These are phyloP conservation scores for Bombus waltoni DNA, from an alignment of 1,140 invertebrate genomes.

Conservation along the genomic window DNA sequence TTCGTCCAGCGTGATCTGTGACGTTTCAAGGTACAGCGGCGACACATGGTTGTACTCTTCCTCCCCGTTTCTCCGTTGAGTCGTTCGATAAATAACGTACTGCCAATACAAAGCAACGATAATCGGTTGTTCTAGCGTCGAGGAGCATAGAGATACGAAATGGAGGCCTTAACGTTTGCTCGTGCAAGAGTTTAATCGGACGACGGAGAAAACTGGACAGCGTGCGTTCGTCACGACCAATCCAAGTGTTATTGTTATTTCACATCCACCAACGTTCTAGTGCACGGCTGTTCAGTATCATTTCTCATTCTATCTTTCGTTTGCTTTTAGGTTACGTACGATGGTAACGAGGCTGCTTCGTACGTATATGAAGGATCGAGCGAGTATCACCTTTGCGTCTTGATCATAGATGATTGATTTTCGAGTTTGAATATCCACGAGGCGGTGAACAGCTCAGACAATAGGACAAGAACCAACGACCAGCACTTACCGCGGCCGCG, in stretches of 20 bases:
- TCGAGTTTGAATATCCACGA: slow-evolving; percentile 12
- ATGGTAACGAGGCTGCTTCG: background rate
- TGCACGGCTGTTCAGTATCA: background rate
- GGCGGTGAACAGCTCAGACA: background rate
- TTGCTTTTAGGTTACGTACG: background rate
- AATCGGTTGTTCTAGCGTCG: slow-evolving; percentile 2
- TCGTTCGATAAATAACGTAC: slow-evolving; percentile 19
- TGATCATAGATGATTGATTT: background rate
- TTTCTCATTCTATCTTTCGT: background rate
- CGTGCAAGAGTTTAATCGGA: background rate
- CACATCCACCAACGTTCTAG: slow-evolving; percentile 15
- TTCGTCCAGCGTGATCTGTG: slow-evolving; percentile 62
- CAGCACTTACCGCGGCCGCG: slow-evolving; percentile 10
- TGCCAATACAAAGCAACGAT: slow-evolving; percentile 11
- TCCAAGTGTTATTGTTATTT: background rate
- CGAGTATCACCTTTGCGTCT: background rate
- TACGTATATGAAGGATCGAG: background rate
- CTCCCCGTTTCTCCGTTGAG: slow-evolving; percentile 17
- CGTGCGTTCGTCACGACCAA: background rate
- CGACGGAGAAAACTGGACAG: background rate
- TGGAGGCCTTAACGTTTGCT: background rate
- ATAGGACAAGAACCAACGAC: slow-evolving; percentile 1
- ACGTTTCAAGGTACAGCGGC: slow-evolving; percentile 63
- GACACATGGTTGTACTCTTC: slow-evolving; percentile 47
- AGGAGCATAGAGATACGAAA: slow-evolving; percentile 30